These are phyloP conservation scores for Brachyptera risi DNA, from an alignment of 2,888 invertebrate species.

Conservation along the genomic window DNA sequence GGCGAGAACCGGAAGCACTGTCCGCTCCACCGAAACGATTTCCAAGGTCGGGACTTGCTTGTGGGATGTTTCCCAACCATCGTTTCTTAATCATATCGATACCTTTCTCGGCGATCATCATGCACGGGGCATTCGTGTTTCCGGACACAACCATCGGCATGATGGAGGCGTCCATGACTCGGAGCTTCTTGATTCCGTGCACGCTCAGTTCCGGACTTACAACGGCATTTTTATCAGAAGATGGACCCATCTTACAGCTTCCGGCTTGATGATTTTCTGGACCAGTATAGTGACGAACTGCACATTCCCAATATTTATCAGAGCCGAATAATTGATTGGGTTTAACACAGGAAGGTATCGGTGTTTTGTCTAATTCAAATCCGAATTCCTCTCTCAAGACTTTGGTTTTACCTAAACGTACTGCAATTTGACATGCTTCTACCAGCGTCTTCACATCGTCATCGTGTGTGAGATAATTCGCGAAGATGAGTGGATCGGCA, in stretches of 20 bases:
- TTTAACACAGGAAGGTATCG: slow-evolving; percentile 49
- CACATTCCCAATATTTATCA: slow-evolving; percentile 74
- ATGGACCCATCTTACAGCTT: slow-evolving; percentile 78
- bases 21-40: slow-evolving; percentile 21
- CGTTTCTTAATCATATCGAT: slow-evolving; percentile 51
- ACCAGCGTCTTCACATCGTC: slow-evolving; percentile 60
- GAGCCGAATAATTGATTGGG: slow-evolving; percentile 48
- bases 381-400: slow-evolving; percentile 54
- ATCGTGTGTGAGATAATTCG: slow-evolving; percentile 68
- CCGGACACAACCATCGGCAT: slow-evolving; percentile 53
- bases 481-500: slow-evolving; percentile 67
- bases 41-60: neutral
- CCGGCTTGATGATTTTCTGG: slow-evolving; percentile 82
- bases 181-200: slow-evolving; percentile 54
- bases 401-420: slow-evolving; percentile 54
- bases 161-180: slow-evolving; percentile 57
- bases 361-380: slow-evolving; percentile 48
- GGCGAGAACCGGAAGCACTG: neutral
- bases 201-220: slow-evolving; percentile 65
- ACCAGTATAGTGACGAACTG: slow-evolving; percentile 64
- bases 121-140: slow-evolving; percentile 55
- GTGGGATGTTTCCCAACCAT: slow-evolving; percentile 38
- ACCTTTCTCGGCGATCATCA: slow-evolving; percentile 58
- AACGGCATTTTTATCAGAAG: slow-evolving; percentile 65
- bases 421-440: slow-evolving; percentile 58